A percentile compares a stretch with the other conserved stretches of the same genome.
phyloP scores from a whole-genome alignment of 2,888 invertebrate species.

The Myopa tessellatipennis region DNA sequence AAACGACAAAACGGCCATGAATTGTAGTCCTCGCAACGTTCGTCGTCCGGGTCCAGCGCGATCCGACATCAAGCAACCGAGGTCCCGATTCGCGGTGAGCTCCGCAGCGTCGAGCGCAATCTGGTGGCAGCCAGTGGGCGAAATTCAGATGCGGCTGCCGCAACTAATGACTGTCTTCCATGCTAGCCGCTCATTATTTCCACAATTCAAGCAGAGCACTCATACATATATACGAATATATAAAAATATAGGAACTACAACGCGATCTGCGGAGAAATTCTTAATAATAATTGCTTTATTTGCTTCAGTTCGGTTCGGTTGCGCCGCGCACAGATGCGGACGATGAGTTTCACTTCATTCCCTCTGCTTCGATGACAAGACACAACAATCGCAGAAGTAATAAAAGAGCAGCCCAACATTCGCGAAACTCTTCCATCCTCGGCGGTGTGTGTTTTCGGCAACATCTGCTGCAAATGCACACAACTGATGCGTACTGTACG shows the following conservation, averaged over 20 bases:
- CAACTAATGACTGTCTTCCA: slow-evolving; percentile 21
- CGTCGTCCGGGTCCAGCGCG: background rate
- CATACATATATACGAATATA: too few species aligned
- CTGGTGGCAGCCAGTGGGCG: slow-evolving; percentile 14
- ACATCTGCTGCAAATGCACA: slow-evolving; percentile 16
- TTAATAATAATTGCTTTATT: slow-evolving; percentile 41
- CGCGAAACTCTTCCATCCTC: too few species aligned
- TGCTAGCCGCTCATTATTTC: slow-evolving; percentile 37
- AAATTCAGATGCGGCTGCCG: background rate
- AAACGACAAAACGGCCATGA: background rate
- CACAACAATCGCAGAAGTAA: background rate
- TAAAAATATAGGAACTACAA: too few species aligned
- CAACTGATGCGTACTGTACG: background rate
- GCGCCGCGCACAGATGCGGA: too few species aligned
- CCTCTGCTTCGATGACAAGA: background rate
- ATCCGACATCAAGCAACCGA: background rate
- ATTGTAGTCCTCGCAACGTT: too few species aligned
- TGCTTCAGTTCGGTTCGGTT: slow-evolving; percentile 6
- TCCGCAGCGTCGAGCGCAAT: slow-evolving; percentile 3
- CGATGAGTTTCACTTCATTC: background rate
- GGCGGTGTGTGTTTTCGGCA: slow-evolving; percentile 1
- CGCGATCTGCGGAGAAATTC: background rate
- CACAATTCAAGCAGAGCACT: slow-evolving; percentile 28
- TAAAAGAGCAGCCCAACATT: background rate
- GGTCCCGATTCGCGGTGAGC: background rate